A percentile compares a stretch with the other conserved stretches of the same genome.
Evolutionary conservation across 2,113 vertebrate species (phyloP).

Genomic region (Pachycephala philippinensis): DNA sequence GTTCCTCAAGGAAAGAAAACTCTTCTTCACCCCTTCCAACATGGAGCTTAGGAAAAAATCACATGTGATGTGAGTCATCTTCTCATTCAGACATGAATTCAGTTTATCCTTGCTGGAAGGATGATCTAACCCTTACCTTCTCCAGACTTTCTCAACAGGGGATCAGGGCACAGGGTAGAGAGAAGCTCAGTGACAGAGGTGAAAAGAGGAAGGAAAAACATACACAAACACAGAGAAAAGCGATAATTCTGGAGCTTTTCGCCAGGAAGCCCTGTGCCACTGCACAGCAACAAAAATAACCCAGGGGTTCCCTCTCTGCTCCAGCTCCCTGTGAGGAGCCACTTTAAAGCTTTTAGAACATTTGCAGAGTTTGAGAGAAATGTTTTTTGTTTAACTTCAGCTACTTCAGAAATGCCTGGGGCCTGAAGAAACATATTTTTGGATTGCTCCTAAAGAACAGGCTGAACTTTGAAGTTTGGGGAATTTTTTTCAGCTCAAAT

Average conservation of each 20-base stretch:
- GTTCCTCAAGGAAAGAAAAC: not conserved
- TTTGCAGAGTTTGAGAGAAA: slow-evolving; percentile 54
- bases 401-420: slow-evolving; percentile 67
- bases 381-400: slow-evolving; percentile 63
- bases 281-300: slow-evolving; percentile 43
- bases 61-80: not conserved
- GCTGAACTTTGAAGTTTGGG: slow-evolving; percentile 64
- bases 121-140: slow-evolving; percentile 35
- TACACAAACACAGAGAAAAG: slow-evolving; percentile 40
- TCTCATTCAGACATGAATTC: slow-evolving; percentile 37
- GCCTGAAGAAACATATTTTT: slow-evolving; percentile 70
- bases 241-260: slow-evolving; percentile 27
- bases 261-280: slow-evolving; percentile 37
- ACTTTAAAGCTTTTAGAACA: slow-evolving; percentile 61
- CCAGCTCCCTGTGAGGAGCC: not conserved
- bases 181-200: slow-evolving; percentile 2
- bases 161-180: not conserved
- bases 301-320: slow-evolving; percentile 37
- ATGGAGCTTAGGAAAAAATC: not conserved
- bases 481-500: slow-evolving; percentile 45
- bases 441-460: slow-evolving; percentile 66
- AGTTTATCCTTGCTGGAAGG: slow-evolving; percentile 7
- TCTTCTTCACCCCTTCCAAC: not conserved
- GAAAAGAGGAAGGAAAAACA: slow-evolving; percentile 56
- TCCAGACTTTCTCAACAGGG: slow-evolving; percentile 27